phyloP scores from a whole-genome alignment of 2,113 vertebrate species.

The Chlamydotis undulata region DNA sequence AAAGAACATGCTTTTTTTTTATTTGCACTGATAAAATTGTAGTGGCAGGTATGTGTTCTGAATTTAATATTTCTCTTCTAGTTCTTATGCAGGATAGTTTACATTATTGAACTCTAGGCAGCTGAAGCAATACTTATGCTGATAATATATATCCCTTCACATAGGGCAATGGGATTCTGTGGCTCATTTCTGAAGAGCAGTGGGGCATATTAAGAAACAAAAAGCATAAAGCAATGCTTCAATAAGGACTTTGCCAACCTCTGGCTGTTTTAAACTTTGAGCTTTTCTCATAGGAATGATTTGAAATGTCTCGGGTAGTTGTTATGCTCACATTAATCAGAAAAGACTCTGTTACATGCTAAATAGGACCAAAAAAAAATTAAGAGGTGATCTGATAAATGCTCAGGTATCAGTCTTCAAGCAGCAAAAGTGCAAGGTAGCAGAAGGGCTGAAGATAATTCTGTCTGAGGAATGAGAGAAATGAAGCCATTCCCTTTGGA shows the following conservation, averaged over 20 bases:
- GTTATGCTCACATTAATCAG: background rate
- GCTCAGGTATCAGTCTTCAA: background rate
- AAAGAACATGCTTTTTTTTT: background rate
- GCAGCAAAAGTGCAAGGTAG: background rate
- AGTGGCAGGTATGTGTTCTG: background rate
- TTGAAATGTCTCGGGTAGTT: background rate
- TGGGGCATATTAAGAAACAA: background rate
- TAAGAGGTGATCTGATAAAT: background rate
- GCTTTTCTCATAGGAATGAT: background rate
- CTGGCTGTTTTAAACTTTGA: background rate
- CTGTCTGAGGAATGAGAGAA: background rate
- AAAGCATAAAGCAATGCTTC: background rate
- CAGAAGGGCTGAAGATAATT: background rate
- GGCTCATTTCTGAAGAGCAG: background rate
- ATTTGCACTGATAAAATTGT: slow-evolving; percentile 22
- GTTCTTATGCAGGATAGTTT: background rate
- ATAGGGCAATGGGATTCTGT: background rate
- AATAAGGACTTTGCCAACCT: background rate
- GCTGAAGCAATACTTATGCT: background rate
- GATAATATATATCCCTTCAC: background rate
- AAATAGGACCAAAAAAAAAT: background rate
- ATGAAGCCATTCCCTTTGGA: background rate
- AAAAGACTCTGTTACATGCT: background rate
- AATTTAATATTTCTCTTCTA: background rate
- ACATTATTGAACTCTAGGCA: background rate